phyloP scores from a whole-genome alignment of 1,140 invertebrate genomes.

The Triops longicaudatus region DNA sequence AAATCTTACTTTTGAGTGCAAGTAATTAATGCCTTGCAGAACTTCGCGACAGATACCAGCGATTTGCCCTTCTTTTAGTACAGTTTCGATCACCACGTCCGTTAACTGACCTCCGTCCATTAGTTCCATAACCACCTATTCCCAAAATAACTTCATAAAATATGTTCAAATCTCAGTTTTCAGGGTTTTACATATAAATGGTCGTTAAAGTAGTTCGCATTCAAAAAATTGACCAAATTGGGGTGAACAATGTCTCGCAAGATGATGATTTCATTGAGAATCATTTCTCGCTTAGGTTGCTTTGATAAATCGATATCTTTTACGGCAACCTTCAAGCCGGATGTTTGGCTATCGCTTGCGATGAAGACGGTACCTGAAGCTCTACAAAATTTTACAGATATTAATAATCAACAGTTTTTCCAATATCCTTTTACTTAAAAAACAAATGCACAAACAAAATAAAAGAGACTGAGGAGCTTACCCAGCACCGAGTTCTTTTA shows the following conservation, averaged over 20 bases:
- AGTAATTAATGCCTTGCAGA: conserved; percentile 81
- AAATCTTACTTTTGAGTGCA: conserved; percentile 60
- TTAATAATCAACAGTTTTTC: conserved; percentile 29
- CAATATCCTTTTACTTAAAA: background rate
- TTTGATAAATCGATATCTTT: conserved; percentile 92
- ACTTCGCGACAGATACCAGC: conserved; percentile 90
- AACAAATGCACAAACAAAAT: conserved; percentile 17
- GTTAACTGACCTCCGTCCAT: conserved; percentile 91
- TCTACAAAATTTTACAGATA: conserved; percentile 31
- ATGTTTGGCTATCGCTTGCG: conserved; percentile 62
- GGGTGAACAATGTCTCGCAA: conserved; percentile 88
- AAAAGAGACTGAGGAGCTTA: conserved; percentile 31
- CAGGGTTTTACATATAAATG: conserved; percentile 69
- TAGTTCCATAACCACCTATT: conserved; percentile 73
- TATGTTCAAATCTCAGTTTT: background rate
- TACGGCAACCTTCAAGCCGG: conserved; percentile 73
- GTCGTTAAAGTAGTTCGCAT: conserved; percentile 80
- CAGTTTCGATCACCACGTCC: conserved; percentile 93
- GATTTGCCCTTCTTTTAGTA: conserved; percentile 96
- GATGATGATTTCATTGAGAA: conserved; percentile 89
- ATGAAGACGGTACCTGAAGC: conserved; percentile 88
- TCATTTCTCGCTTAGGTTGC: conserved; percentile 88
- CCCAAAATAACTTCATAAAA: background rate
- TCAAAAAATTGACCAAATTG: conserved; percentile 95
- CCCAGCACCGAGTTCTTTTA: conserved; percentile 81